phyloP scores from a whole-genome alignment of 2,797 vertebrate genomes.

The Carcharodon carcharias region DNA sequence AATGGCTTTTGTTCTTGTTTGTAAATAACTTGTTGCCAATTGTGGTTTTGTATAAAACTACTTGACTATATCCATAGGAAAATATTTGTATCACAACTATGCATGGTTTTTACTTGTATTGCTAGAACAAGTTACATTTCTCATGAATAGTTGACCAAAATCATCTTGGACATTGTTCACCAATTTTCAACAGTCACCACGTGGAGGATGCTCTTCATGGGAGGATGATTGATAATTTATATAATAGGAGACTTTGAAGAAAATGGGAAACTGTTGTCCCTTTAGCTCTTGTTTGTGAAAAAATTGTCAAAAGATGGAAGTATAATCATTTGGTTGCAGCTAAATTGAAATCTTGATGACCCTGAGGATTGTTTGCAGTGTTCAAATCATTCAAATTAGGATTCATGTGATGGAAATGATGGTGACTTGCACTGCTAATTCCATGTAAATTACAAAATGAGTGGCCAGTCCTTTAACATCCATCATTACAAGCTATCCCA shows the following conservation, averaged over 20 bases:
- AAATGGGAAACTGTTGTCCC: no score
- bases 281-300: not conserved
- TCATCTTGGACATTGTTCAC: not conserved
- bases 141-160: not conserved
- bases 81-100: not conserved
- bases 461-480: not conserved
- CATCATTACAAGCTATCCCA: not conserved
- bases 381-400: not conserved
- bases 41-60: not conserved
- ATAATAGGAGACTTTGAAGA: not conserved
- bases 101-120: not conserved
- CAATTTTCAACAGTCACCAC: not conserved
- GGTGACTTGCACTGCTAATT: not conserved
- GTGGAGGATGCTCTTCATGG: not conserved
- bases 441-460: not conserved
- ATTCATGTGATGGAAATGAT: not conserved
- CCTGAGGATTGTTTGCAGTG: not conserved
- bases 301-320: not conserved
- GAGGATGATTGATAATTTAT: not conserved
- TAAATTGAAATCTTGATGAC: not conserved
- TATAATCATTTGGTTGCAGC: not conserved
- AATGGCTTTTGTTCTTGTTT: not conserved
- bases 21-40: not conserved
- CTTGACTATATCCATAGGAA: not conserved
- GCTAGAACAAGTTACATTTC: not conserved